Evolutionary conservation across 2,888 invertebrate species (phyloP).

Genomic region (Synanthedon vespiformis): DNA sequence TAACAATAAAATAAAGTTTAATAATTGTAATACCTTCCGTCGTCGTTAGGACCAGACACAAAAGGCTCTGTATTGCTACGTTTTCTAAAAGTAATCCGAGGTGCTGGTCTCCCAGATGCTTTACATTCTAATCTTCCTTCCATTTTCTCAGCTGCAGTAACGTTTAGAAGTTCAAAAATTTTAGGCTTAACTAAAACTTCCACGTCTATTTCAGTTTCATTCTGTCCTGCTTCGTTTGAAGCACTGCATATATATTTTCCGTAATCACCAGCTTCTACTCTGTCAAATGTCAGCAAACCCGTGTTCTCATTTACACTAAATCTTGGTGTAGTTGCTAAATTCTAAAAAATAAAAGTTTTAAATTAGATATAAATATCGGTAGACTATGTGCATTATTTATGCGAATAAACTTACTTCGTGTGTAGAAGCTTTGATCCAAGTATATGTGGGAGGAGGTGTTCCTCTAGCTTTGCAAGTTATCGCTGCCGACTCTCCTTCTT

Average conservation of each 20-base stretch:
- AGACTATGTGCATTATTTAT: not conserved
- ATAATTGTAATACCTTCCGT: constrained; percentile 51
- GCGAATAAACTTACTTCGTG: constrained; percentile 55
- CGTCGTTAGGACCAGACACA: constrained; percentile 74
- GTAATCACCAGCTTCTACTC: constrained; percentile 81
- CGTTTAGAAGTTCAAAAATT: constrained; percentile 82
- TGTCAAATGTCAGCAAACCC: constrained; percentile 79
- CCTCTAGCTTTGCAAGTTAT: constrained; percentile 84
- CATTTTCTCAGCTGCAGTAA: constrained; percentile 73
- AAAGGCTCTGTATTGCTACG: constrained; percentile 75
- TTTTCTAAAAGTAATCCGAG: constrained; percentile 83
- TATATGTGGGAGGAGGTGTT: constrained; percentile 85
- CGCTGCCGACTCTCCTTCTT: constrained; percentile 83
- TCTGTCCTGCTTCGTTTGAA: constrained; percentile 81
- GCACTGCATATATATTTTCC: constrained; percentile 86
- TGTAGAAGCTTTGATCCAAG: constrained; percentile 83
- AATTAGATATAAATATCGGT: not conserved
- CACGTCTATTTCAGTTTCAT: constrained; percentile 76
- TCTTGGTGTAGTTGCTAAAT: constrained; percentile 74
- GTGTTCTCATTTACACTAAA: constrained; percentile 78
- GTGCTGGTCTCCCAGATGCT: constrained; percentile 84
- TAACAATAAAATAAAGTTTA: constrained; percentile 1
- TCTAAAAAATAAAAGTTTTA: constrained; percentile 37
- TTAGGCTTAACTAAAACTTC: constrained; percentile 82
- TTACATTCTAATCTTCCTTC: constrained; percentile 80